Percentiles rank a stretch among this genome's conserved stretches.
phyloP scores from a whole-genome alignment of 2,113 vertebrate genomes.

The Neotragus pygmaeus region DNA sequence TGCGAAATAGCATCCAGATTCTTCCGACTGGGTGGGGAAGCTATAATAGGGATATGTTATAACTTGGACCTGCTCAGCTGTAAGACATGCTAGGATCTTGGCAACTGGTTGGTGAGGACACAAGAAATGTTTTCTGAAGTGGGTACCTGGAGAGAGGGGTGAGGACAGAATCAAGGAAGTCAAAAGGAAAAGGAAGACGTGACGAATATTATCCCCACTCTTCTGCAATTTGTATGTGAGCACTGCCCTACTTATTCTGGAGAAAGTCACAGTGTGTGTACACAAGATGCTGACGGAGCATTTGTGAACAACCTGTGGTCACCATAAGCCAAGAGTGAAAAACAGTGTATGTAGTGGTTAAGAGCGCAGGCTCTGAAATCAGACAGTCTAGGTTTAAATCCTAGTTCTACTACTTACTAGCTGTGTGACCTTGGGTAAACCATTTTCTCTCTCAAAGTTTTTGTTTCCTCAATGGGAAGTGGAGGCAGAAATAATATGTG shows the following conservation, averaged over 20 bases:
- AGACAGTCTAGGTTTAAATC: neutral
- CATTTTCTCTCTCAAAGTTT: slow-evolving; percentile 31
- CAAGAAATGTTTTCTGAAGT: slow-evolving; percentile 17
- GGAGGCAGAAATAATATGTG: slow-evolving; percentile 15
- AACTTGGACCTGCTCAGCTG: slow-evolving; percentile 22
- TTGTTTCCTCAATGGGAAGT: neutral
- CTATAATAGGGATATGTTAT: neutral
- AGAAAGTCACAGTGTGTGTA: neutral
- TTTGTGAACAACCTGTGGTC: neutral
- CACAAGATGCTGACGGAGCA: neutral
- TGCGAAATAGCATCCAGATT: neutral
- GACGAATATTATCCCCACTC: neutral
- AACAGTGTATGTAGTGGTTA: neutral
- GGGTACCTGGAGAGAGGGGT: neutral
- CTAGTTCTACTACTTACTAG: neutral
- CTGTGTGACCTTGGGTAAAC: slow-evolving; percentile 9
- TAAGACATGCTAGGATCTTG: slow-evolving; percentile 41
- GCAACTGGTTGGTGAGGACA: slow-evolving; percentile 10
- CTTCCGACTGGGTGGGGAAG: slow-evolving; percentile 20
- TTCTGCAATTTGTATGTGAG: neutral
- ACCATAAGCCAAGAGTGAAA: neutral
- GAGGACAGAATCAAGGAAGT: neutral
- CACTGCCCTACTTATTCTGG: neutral
- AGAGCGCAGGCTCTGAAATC: neutral
- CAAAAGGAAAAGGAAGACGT: neutral